phyloP scores from a whole-genome alignment of 2,888 invertebrate species.

The Odontocerum albicorne region DNA sequence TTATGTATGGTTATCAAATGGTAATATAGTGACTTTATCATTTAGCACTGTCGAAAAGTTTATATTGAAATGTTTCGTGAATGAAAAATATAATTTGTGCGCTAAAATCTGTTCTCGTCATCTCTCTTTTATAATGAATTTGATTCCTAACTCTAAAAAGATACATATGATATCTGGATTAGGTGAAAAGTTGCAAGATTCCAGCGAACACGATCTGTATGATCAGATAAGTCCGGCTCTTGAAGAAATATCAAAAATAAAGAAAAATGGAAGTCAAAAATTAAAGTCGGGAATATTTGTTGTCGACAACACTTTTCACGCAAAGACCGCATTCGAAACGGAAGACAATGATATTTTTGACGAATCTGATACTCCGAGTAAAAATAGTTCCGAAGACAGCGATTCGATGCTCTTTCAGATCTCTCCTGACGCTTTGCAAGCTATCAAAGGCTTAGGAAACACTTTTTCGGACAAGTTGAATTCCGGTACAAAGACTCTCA shows the following conservation, averaged over 20 bases:
- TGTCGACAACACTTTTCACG: conserved; percentile 53
- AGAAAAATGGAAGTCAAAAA: conserved; percentile 49
- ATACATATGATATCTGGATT: conserved; percentile 57
- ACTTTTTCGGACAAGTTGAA: conserved; percentile 57
- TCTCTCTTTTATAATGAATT: conserved; percentile 54
- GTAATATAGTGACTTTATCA: conserved; percentile 59
- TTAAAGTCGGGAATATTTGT: conserved; percentile 61
- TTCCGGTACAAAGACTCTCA: conserved; percentile 56
- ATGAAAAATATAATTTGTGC: conserved; percentile 63
- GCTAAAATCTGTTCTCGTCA: conserved; percentile 60
- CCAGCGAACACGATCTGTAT: conserved; percentile 41
- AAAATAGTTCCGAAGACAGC: conserved; percentile 30
- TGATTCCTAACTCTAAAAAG: conserved; percentile 51
- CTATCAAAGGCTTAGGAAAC: conserved; percentile 54
- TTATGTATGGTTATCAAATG: conserved; percentile 64
- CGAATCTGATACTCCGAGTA: conserved; percentile 34
- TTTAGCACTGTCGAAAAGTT: conserved; percentile 64
- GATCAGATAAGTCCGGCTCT: conserved; percentile 46
- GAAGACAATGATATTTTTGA: conserved; percentile 45
- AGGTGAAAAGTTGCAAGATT: conserved; percentile 50
- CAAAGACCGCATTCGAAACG: conserved; percentile 40
- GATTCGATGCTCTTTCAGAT: conserved; percentile 42
- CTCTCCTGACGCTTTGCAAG: conserved; percentile 53
- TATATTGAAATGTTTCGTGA: conserved; percentile 61
- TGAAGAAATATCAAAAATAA: conserved; percentile 48